Evolutionary conservation across 2,113 vertebrate species (phyloP).

Genomic region (Anguilla japonica): DNA sequence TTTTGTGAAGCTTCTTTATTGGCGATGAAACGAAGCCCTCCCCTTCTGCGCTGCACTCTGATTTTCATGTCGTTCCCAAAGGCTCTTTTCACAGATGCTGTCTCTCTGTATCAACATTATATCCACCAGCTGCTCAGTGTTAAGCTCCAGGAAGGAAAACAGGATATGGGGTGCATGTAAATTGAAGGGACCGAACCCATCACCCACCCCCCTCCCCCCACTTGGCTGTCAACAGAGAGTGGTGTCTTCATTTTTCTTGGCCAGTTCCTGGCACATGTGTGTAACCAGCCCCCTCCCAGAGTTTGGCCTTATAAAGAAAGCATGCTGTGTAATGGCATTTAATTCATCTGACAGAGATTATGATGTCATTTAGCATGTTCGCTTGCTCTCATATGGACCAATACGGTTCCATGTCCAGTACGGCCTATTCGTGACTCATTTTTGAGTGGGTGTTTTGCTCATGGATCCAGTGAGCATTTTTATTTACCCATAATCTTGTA

Average conservation of each 20-base stretch:
- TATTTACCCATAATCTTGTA: not conserved
- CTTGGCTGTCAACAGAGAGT: not conserved
- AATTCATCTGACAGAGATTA: not conserved
- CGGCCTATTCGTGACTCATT: not conserved
- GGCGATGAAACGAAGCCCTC: not conserved
- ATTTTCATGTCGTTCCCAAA: not conserved
- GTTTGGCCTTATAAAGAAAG: not conserved
- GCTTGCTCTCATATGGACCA: not conserved
- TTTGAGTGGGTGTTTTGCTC: not conserved
- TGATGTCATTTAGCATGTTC: not conserved
- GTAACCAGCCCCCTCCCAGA: not conserved
- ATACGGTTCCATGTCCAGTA: not conserved
- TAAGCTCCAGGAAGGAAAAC: not conserved
- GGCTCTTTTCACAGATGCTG: not conserved
- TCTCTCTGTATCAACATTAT: constrained; percentile 5
- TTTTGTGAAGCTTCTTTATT: not conserved
- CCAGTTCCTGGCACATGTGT: not conserved
- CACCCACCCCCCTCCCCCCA: not conserved
- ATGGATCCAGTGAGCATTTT: not conserved
- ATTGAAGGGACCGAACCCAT: not conserved
- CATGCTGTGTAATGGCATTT: not conserved
- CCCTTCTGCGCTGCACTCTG: not conserved
- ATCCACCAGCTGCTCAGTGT: not conserved
- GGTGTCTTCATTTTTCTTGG: not conserved
- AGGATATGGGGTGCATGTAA: not conserved